Evolutionary conservation across 2,888 invertebrate genomes (phyloP).

Genomic region (Eledone cirrhosa): DNA sequence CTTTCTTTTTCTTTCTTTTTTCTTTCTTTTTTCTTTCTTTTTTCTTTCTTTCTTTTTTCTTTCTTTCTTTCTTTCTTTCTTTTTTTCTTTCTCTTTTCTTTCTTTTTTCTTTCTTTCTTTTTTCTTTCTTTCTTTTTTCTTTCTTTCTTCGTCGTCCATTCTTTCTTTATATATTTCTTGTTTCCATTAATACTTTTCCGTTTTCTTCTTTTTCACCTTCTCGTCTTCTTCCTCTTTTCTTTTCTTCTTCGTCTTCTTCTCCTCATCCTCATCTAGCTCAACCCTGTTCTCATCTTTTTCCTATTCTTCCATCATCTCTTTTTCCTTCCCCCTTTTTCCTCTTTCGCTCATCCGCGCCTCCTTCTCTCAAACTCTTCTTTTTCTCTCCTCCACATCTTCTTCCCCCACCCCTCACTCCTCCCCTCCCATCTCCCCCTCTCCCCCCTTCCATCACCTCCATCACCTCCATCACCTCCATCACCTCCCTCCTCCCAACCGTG

Average conservation of each 20-base stretch:
- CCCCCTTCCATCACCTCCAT: not conserved
- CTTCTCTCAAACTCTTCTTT: not conserved
- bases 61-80: not conserved
- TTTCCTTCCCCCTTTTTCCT: not conserved
- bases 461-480: no score
- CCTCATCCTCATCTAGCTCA: not conserved
- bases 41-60: not conserved
- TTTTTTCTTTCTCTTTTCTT: not conserved
- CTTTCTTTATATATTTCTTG: not conserved
- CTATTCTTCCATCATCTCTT: not conserved
- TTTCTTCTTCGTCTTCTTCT: not conserved
- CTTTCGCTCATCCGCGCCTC: not conserved
- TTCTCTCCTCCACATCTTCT: not conserved
- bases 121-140: not conserved
- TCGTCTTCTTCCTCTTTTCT: not conserved
- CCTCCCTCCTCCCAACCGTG: not conserved
- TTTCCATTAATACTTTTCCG: not conserved
- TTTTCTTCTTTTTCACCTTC: not conserved
- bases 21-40: not conserved
- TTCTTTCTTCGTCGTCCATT: not conserved
- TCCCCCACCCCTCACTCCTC: not conserved
- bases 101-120: not conserved
- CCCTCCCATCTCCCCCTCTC: not conserved
- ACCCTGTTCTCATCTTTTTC: not conserved
- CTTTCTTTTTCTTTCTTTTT: not conserved